Percentiles rank a stretch among this genome's conserved stretches.
Conservation (phyloP, 2,797 vertebrate genomes). For the Semaprochilodus insignis region DNA sequence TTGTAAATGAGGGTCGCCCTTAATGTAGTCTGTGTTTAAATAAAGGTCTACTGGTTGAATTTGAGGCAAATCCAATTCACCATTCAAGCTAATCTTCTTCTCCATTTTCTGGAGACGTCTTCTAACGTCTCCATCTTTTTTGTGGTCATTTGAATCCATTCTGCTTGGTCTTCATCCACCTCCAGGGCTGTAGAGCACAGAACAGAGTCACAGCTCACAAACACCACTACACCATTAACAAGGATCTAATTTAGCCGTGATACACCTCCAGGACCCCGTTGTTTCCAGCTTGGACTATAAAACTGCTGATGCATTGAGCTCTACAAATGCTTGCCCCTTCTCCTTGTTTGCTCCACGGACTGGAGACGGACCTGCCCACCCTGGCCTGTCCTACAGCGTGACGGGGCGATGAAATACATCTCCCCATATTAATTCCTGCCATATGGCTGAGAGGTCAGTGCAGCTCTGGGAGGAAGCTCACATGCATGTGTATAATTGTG, state of each 20-base stretch:
- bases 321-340: background rate
- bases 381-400: slow-evolving; percentile 29
- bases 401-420: slow-evolving; percentile 3
- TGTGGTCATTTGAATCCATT: too few species aligned
- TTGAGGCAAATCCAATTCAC: too few species aligned
- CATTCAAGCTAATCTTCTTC: too few species aligned
- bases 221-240: background rate
- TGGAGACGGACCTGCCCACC: background rate
- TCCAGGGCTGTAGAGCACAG: too few species aligned
- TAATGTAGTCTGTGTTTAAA: too few species aligned
- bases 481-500: slow-evolving; percentile 19
- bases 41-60: too few species aligned
- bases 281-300: background rate
- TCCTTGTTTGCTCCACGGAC: background rate
- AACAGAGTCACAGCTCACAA: too few species aligned
- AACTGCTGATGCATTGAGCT: background rate
- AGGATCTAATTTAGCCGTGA: background rate
- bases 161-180: too few species aligned
- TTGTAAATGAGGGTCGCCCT: too few species aligned
- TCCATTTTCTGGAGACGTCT: too few species aligned
- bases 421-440: slow-evolving; percentile 38
- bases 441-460: slow-evolving; percentile 39
- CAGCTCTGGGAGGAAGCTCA: slow-evolving; percentile 15
- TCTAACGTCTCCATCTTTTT: too few species aligned
- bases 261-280: background rate